Evolutionary conservation across 2,113 vertebrate species (phyloP), one percentile per base, ranked within the genome.

Genomic region (Murina feae): DNA sequence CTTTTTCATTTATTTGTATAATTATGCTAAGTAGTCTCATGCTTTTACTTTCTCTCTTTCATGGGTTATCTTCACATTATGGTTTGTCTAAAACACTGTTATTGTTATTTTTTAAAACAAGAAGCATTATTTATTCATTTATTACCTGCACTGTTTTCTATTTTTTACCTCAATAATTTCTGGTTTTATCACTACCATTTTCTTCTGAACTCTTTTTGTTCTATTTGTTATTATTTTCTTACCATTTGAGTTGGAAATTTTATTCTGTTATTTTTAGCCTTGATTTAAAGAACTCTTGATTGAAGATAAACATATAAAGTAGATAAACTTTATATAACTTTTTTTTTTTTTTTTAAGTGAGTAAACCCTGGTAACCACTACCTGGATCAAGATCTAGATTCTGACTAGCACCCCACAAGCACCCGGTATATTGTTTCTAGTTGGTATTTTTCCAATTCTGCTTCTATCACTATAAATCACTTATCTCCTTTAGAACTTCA

Each of bases 141-240:
- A 81, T 92, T 71, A 47, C 47, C 72, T 80, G 9, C 14, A n/a
- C 39, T 74, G 60, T 63, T 91, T 72, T 89, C 81, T 74, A 53
- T 72, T 90, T 86, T 76, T 76, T 65, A 35, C 42, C 91, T 91
- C 71, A 89, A 80, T 80, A 89, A 80, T 80, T 80, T 81, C 83
- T 79, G 53, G 18, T 58, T 96, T 91, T 88, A 80, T 63, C n/a
- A 93, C 74, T 93, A 47, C 7, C 3, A 47, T 71, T 88, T 95
- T 5, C 39, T 91, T 76, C 20, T 66, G 11, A 28, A 51, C 35
- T 84, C 51, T 49, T 76, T 83, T 72, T 93, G 30, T 86, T 68
- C 58, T 86, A 78, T 68, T 89, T 76, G 11, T 74, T 78, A 44
- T 51, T 65, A 53, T 35, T 32, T 28, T 39, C 69, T 85, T 51